Base-by-base conservation (phyloP, 1,140 invertebrate genomes). In the Trissolcus basalis region DNA sequence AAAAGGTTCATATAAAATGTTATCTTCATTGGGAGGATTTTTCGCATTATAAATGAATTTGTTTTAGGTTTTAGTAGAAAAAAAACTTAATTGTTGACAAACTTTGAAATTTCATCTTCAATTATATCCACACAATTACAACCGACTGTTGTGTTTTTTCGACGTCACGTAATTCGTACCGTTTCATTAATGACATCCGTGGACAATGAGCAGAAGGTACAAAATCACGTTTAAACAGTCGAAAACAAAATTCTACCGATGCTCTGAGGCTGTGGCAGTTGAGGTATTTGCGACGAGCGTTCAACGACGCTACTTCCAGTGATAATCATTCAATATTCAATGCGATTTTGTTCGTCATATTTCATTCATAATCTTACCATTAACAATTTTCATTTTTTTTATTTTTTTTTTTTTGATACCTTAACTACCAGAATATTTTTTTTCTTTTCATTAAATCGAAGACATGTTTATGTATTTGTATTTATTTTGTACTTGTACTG, bases 401-500 rank as follows among this genome's bases (percentile, higher is more conserved):
- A n/a, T n/a, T n/a, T 27, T 27, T 27, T 6, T 27, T 3, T 33
- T 58, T 71, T 80, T 83, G 81, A 87, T 86, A 85, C 81, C 83
- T 87, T 89, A 89, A 86, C 85, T 87, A 88, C 83, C 86, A 84
- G 83, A 86, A 84, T 85, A 80, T 87, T 86, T 83, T 81, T 82
- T 83, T 27, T 27, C 19, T 27, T 27, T 82, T 81, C 77, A 82
- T 87, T 87, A 85, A 88, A 85, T 89, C 82, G 85, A 87, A 88
- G 86, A 87, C 85, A 82, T 86, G 85, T 84, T 84, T 85, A 86
- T 88, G 85, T 88, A 86, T 86, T 87, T 88, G 84, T 87, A 86
- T 86, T 87, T 83, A 82, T 87, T 88, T 89, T 89, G 87, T 89
- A 88, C 87, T 89, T 89, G 87, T 89, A 89, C 87, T 88, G 86